A percentile compares a stretch with the other conserved stretches of the same genome.
Evolutionary conservation across 2,888 invertebrate genomes (phyloP).

Genomic region (Acanthopleura granulata): DNA sequence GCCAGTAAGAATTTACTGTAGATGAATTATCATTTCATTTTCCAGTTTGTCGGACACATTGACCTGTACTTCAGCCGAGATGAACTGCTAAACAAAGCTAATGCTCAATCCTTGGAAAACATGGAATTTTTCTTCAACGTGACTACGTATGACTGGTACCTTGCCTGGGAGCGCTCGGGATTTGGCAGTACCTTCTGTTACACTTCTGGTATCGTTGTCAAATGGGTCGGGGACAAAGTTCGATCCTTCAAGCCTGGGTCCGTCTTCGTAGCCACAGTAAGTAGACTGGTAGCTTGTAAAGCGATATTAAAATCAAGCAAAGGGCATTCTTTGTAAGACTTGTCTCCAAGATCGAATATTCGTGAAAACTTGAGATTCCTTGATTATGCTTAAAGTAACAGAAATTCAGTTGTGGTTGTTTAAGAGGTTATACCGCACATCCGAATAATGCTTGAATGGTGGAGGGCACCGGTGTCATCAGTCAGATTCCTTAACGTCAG

Average conservation of each 20-base stretch:
- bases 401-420: too few species aligned
- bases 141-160: slow-evolving; percentile 67
- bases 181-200: slow-evolving; percentile 89
- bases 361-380: too few species aligned
- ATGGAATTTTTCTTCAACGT: slow-evolving; percentile 65
- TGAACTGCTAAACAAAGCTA: slow-evolving; percentile 74
- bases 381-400: too few species aligned
- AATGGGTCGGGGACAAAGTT: slow-evolving; percentile 89
- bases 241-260: slow-evolving; percentile 96
- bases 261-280: slow-evolving; percentile 88
- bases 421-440: too few species aligned
- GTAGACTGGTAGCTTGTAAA: slow-evolving; percentile 46
- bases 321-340: too few species aligned
- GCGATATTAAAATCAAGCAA: too few species aligned
- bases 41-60: slow-evolving; percentile 78
- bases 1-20: too few species aligned
- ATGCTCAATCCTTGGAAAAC: slow-evolving; percentile 41
- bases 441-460: too few species aligned
- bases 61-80: slow-evolving; percentile 88
- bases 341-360: too few species aligned
- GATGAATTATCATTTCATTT: neutral
- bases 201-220: slow-evolving; percentile 86
- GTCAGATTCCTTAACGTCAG: too few species aligned
- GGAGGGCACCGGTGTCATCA: too few species aligned
- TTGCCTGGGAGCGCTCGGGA: slow-evolving; percentile 73